Percentiles rank a stretch among this genome's conserved stretches.
phyloP scores from a whole-genome alignment of 2,888 invertebrate species.

The Phortica magna region DNA sequence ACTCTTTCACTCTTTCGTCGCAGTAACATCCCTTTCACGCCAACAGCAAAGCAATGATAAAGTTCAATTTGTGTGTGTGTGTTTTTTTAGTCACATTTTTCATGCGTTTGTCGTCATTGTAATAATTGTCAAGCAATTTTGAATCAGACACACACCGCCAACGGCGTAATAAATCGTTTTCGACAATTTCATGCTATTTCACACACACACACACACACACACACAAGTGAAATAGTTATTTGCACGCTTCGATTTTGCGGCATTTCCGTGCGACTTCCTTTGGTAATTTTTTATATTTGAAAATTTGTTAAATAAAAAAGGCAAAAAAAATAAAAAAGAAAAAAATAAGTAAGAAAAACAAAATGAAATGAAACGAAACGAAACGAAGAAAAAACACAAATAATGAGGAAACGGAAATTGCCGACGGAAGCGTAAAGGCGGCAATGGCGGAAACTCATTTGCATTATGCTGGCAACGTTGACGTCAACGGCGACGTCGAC shows the following conservation, averaged over 20 bases:
- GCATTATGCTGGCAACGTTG: conserved; percentile 35
- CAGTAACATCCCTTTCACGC: no score
- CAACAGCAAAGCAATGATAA: background rate
- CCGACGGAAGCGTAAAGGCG: conserved; percentile 67
- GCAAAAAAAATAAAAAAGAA: background rate
- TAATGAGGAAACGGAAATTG: conserved; percentile 72
- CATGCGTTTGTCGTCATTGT: conserved; percentile 62
- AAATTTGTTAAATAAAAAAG: background rate
- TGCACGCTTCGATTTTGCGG: conserved; percentile 11
- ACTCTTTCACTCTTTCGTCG: no score
- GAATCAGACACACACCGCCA: conserved; percentile 61
- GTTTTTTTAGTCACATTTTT: conserved; percentile 47
- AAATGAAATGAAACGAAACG: background rate
- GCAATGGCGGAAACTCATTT: conserved; percentile 67
- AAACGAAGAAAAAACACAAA: conserved; percentile 44
- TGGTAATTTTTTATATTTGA: conserved; percentile 20
- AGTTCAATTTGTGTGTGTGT: conserved; percentile 10
- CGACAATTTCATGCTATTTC: conserved; percentile 37
- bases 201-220: background rate
- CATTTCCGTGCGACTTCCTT: conserved; percentile 1
- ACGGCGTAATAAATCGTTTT: conserved; percentile 64
- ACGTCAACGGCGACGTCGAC: conserved; percentile 37
- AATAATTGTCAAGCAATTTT: conserved; percentile 76
- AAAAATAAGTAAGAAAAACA: background rate
- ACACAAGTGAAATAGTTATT: conserved; percentile 8